Conservation (phyloP, 2,797 vertebrate genomes). For the Phoebastria nigripes region DNA sequence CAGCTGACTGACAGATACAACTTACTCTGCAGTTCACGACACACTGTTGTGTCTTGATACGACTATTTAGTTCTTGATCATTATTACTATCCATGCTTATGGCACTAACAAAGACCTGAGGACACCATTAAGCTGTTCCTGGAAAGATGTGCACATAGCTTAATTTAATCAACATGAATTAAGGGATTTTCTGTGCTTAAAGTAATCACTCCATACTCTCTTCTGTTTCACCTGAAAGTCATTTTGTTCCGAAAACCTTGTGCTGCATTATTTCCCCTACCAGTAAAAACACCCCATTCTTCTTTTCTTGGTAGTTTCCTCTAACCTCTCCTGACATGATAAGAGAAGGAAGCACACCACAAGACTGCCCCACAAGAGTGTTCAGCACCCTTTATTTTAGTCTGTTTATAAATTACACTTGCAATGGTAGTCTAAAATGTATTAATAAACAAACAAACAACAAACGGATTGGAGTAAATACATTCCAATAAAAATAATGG, state of each 20-base stretch:
- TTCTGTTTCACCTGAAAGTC: neutral
- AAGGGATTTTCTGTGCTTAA: slow-evolving; percentile 10
- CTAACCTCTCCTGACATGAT: neutral
- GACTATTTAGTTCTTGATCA: neutral
- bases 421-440: neutral
- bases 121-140: slow-evolving; percentile 8
- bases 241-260: neutral
- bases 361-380: neutral
- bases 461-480: neutral
- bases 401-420: neutral
- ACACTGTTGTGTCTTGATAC: neutral
- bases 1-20: neutral
- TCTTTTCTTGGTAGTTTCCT: neutral
- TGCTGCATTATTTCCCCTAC: neutral
- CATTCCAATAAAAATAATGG: neutral
- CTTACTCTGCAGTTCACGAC: neutral
- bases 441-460: neutral
- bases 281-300: neutral
- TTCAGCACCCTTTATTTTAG: neutral
- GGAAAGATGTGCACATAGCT: neutral
- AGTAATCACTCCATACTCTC: neutral
- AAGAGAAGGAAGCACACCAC: neutral
- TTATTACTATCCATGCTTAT: neutral
- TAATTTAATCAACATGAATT: slow-evolving; percentile 35
- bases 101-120: neutral